Percentiles rank a stretch among this genome's conserved stretches.
These are phyloP conservation scores for Meloidogyne hapla DNA, from an alignment of 1,140 invertebrate genomes.

Conservation along the genomic window DNA sequence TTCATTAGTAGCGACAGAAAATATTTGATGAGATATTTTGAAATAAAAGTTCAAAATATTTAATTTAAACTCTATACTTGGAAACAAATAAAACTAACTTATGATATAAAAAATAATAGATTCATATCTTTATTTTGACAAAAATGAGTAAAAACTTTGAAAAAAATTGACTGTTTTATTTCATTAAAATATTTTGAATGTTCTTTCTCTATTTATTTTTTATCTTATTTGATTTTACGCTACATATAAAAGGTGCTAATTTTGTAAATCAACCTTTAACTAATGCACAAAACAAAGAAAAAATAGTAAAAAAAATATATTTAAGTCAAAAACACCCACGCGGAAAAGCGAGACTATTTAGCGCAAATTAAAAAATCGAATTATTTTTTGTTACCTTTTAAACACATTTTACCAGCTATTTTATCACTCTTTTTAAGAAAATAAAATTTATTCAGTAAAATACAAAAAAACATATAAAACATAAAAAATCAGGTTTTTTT, in stretches of 20 bases:
- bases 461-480: background rate
- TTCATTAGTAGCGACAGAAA: too few species aligned
- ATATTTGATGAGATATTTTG: too few species aligned
- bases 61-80: too few species aligned
- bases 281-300: slow-evolving; percentile 1
- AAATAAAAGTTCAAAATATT: too few species aligned
- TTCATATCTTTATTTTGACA: slow-evolving; percentile 10
- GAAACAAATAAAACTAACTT: too few species aligned
- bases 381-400: background rate
- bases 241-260: slow-evolving; percentile 2
- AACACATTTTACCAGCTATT: background rate
- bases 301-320: too few species aligned
- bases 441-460: too few species aligned
- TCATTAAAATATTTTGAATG: too few species aligned
- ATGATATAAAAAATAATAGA: too few species aligned
- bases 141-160: background rate
- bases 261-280: background rate
- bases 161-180: too few species aligned
- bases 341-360: background rate
- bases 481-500: background rate
- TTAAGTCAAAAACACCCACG: background rate
- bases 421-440: background rate
- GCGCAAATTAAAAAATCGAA: background rate
- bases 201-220: too few species aligned
- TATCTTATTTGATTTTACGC: background rate